Conservation (phyloP, 2,797 vertebrate species). For the Taeniopygia guttata region DNA sequence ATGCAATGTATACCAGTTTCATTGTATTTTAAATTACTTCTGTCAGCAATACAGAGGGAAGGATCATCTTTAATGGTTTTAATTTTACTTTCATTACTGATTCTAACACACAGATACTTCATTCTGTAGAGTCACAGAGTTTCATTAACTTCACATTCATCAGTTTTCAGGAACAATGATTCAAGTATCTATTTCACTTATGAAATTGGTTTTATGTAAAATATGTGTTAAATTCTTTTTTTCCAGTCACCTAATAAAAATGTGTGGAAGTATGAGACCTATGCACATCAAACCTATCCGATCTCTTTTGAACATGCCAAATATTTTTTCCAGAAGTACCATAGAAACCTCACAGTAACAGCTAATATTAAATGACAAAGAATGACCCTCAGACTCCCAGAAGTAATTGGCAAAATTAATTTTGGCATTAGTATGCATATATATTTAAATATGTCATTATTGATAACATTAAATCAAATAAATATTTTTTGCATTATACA, state of each 20-base stretch:
- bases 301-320: neutral
- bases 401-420: neutral
- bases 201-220: neutral
- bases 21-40: conserved; percentile 2
- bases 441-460: neutral
- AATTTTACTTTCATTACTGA: neutral
- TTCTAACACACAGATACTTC: neutral
- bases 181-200: neutral
- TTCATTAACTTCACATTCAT: neutral
- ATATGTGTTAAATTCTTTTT: neutral
- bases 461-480: neutral
- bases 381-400: neutral
- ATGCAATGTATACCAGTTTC: neutral
- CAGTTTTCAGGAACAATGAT: neutral
- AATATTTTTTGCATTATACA: neutral
- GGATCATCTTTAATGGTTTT: neutral
- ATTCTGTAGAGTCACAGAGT: neutral
- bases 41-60: neutral
- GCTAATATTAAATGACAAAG: neutral
- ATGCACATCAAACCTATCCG: neutral
- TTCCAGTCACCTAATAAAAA: neutral
- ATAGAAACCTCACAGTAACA: neutral
- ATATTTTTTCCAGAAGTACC: neutral
- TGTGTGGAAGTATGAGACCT: neutral
- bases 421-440: neutral